These are phyloP conservation scores for Ciconia boyciana DNA, from an alignment of 2,113 vertebrate genomes.

Conservation along the genomic window DNA sequence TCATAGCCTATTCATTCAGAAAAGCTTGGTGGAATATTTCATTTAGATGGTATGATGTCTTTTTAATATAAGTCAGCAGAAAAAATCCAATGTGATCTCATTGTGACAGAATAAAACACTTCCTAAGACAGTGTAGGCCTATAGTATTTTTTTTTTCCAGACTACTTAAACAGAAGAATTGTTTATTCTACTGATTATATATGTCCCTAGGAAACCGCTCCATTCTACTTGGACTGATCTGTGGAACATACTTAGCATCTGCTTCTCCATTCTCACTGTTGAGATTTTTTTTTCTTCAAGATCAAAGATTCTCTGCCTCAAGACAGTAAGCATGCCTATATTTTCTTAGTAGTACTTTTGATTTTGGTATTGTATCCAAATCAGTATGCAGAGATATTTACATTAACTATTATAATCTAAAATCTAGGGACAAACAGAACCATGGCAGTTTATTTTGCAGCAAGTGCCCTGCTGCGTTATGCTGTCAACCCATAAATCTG, in stretches of 20 bases:
- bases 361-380: background rate
- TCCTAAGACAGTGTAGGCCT: background rate
- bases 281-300: background rate
- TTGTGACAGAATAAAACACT: background rate
- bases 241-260: background rate
- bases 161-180: background rate
- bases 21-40: background rate
- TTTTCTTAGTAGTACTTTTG: background rate
- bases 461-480: background rate
- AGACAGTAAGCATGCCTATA: background rate
- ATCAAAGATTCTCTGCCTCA: background rate
- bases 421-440: background rate
- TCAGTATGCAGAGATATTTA: background rate
- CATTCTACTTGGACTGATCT: background rate
- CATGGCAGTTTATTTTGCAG: background rate
- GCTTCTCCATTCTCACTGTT: background rate
- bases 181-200: background rate
- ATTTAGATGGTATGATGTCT: background rate
- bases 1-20: background rate
- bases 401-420: background rate
- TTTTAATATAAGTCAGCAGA: background rate
- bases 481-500: background rate
- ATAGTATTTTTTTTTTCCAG: background rate
- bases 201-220: background rate
- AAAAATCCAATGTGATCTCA: background rate